These are phyloP conservation scores for Andrena hattorfiana DNA, from an alignment of 2,888 invertebrate genomes.

Conservation along the genomic window DNA sequence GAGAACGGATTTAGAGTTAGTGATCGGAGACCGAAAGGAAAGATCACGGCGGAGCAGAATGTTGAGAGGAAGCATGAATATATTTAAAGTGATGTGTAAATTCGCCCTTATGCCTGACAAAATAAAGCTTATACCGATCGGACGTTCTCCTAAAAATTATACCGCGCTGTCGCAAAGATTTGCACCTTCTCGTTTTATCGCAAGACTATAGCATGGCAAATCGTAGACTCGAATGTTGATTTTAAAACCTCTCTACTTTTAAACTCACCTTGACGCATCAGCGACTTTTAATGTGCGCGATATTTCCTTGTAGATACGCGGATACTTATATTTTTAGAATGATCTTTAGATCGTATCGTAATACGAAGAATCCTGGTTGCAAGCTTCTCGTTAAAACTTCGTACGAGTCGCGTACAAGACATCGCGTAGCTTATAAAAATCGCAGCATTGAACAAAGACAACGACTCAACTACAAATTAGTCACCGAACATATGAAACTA, in stretches of 20 bases:
- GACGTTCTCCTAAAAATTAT: slow-evolving; percentile 6
- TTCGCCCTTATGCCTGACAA: slow-evolving; percentile 67
- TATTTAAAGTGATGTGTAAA: slow-evolving; percentile 51
- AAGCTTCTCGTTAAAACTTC: slow-evolving; percentile 37
- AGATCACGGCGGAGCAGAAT: slow-evolving; percentile 27
- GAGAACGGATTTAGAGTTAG: slow-evolving; percentile 40
- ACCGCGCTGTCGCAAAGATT: not conserved
- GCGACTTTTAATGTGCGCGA: slow-evolving; percentile 19
- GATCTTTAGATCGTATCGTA: slow-evolving; percentile 45
- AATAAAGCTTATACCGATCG: slow-evolving; percentile 65
- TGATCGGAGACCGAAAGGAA: slow-evolving; percentile 17
- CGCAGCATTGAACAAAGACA: slow-evolving; percentile 49
- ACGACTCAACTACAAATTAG: slow-evolving; percentile 61
- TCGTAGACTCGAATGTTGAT: not conserved
- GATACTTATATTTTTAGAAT: slow-evolving; percentile 63
- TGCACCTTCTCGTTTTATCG: slow-evolving; percentile 8
- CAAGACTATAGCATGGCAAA: not conserved
- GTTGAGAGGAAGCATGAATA: slow-evolving; percentile 39
- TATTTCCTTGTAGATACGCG: slow-evolving; percentile 47
- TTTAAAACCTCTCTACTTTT: slow-evolving; percentile 15
- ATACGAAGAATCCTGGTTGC: slow-evolving; percentile 25
- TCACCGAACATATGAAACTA: slow-evolving; percentile 30
- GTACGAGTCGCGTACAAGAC: no score
- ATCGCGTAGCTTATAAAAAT: slow-evolving; percentile 50
- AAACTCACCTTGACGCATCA: slow-evolving; percentile 13